A percentile compares a stretch with the other conserved stretches of the same genome.
phyloP scores from a whole-genome alignment of 2,888 invertebrate genomes.

The Incurvaria masculella region DNA sequence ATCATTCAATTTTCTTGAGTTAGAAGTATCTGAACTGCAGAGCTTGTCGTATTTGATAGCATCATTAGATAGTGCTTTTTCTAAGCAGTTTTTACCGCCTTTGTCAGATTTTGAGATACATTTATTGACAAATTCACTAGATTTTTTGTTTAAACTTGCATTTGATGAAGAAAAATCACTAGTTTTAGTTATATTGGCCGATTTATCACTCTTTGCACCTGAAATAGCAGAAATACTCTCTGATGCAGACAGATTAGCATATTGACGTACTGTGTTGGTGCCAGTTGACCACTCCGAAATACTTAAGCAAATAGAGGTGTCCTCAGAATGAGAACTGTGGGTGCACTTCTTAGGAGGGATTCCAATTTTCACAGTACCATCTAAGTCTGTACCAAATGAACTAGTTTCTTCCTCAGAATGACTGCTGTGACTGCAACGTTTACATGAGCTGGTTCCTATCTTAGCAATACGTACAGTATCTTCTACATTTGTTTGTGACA shows the following conservation, averaged over 20 bases:
- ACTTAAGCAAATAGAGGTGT: conserved; percentile 81
- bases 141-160: conserved; percentile 37
- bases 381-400: conserved; percentile 73
- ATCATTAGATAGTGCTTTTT: conserved; percentile 42
- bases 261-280: conserved; percentile 79
- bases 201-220: conserved; percentile 60
- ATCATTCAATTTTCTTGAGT: conserved; percentile 37
- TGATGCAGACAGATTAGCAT: conserved; percentile 70
- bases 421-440: conserved; percentile 66
- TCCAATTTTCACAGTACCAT: conserved; percentile 78
- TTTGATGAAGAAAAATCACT: conserved; percentile 58
- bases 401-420: conserved; percentile 74
- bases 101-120: conserved; percentile 44
- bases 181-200: conserved; percentile 53
- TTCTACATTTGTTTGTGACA: conserved; percentile 57
- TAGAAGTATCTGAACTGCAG: conserved; percentile 58
- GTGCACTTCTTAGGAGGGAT: conserved; percentile 78
- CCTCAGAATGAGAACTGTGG: conserved; percentile 81
- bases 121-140: conserved; percentile 42
- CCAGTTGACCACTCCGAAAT: conserved; percentile 88
- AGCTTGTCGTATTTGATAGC: conserved; percentile 58
- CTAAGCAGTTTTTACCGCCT: conserved; percentile 58
- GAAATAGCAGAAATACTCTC: conserved; percentile 62
- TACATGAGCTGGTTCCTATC: conserved; percentile 52
- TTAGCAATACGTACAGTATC: conserved; percentile 53